Evolutionary conservation across 30 jellyfish, hydroid and myxozoan species (phyloP).

Genomic region (Chrysaora quinquecirrha): DNA sequence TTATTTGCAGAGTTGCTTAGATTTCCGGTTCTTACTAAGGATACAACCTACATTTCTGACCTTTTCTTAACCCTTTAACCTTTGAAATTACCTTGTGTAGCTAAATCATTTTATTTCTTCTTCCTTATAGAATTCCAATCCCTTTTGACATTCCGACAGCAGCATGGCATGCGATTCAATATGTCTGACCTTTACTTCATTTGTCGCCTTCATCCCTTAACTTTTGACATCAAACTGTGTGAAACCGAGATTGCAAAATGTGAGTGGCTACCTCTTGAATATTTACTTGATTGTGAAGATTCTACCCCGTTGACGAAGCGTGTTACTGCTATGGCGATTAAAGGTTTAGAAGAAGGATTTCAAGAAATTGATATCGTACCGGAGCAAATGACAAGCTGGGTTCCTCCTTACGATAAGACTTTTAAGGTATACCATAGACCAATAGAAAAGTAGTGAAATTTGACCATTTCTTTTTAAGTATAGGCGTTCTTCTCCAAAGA

Average conservation of each 20-base stretch:
- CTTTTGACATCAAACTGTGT: constrained; percentile 68
- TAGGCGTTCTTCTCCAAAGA: too few species aligned
- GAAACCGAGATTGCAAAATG: constrained; percentile 81
- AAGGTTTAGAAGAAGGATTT: constrained; percentile 67
- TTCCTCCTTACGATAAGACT: constrained; percentile 62
- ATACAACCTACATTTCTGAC: neutral
- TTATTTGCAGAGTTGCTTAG: too few species aligned
- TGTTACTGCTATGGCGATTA: constrained; percentile 56
- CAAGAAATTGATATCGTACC: constrained; percentile 62
- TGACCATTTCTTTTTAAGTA: too few species aligned
- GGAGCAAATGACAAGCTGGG: constrained; percentile 79
- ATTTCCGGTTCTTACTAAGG: too few species aligned
- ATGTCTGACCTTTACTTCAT: constrained; percentile 94
- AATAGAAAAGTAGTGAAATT: neutral
- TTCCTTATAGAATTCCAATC: constrained; percentile 79
- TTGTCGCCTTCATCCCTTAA: constrained; percentile 83
- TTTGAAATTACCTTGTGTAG: neutral
- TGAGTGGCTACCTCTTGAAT: constrained; percentile 77
- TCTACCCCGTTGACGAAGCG: constrained; percentile 87
- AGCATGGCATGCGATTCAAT: constrained; percentile 76
- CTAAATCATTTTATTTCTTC: neutral
- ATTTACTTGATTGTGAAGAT: constrained; percentile 39
- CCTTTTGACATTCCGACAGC: constrained; percentile 85
- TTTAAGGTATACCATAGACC: constrained; percentile 70
- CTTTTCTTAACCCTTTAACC: neutral